phyloP scores from a whole-genome alignment of 2,888 invertebrate genomes.

The Troilus luridus region DNA sequence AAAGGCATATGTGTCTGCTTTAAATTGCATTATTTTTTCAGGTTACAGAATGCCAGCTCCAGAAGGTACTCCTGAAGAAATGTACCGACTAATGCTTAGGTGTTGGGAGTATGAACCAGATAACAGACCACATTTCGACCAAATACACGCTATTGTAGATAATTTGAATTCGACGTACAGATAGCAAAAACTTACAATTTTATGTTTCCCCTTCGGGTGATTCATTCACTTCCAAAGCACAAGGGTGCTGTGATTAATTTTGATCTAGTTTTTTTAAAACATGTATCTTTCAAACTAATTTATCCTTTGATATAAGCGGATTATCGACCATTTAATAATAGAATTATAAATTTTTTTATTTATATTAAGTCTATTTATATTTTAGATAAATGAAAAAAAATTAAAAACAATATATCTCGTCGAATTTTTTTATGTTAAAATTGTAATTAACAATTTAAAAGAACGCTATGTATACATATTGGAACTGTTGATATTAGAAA shows the following conservation, averaged over 20 bases:
- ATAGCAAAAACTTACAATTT: constrained; percentile 42
- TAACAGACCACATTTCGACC: constrained; percentile 91
- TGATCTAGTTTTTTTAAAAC: constrained; percentile 39
- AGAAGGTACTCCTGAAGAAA: constrained; percentile 88
- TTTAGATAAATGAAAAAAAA: constrained; percentile 14
- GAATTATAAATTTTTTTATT: constrained; percentile 46
- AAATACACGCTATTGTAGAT: constrained; percentile 85
- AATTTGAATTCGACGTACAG: constrained; percentile 57
- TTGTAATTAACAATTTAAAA: not conserved
- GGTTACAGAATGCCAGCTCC: constrained; percentile 95
- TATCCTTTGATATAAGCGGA: constrained; percentile 35
- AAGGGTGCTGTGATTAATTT: constrained; percentile 57
- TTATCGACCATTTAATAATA: constrained; percentile 30
- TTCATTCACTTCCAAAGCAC: constrained; percentile 55
- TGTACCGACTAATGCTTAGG: constrained; percentile 90
- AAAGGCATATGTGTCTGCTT: no score
- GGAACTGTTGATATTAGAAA: not conserved
- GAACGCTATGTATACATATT: not conserved
- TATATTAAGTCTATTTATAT: constrained; percentile 41
- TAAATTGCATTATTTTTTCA: constrained; percentile 68
- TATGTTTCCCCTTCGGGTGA: constrained; percentile 10
- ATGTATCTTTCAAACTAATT: constrained; percentile 49
- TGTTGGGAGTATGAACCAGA: constrained; percentile 97
- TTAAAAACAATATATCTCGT: not conserved
- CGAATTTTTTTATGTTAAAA: not conserved